A percentile compares a stretch with the other conserved stretches of the same genome.
Evolutionary conservation across 2,888 invertebrate genomes (phyloP).

Genomic region (Cheilosia grossa): DNA sequence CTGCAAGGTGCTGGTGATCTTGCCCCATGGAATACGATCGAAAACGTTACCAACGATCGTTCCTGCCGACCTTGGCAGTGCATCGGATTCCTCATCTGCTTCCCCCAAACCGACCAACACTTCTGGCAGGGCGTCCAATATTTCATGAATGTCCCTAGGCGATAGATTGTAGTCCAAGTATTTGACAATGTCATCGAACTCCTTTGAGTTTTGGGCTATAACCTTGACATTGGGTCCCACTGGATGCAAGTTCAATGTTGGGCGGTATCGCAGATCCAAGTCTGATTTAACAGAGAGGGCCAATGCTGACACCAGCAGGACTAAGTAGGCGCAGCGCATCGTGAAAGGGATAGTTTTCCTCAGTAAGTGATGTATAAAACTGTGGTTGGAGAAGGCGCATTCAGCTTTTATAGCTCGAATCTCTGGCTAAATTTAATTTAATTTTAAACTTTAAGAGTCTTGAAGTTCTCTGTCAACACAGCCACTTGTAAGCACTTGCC

Average conservation of each 20-base stretch:
- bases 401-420: no score
- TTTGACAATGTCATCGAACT: conserved; percentile 41
- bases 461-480: no score
- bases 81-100: conserved; percentile 5
- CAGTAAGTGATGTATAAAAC: no score
- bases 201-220: background rate
- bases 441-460: no score
- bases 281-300: conserved; percentile 33
- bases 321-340: conserved; percentile 37
- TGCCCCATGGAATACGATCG: conserved; percentile 59
- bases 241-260: conserved; percentile 5
- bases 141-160: conserved; percentile 47
- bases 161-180: conserved; percentile 40
- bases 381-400: no score
- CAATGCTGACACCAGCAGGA: conserved; percentile 44
- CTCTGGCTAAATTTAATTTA: no score
- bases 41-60: conserved; percentile 14
- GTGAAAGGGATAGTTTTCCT: background rate
- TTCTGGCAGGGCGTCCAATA: conserved; percentile 25
- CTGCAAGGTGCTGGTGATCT: conserved; percentile 25
- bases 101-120: conserved; percentile 3
- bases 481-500: no score
- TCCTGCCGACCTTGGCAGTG: conserved; percentile 19
- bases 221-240: background rate
- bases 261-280: background rate